A percentile compares a stretch with the other conserved stretches of the same genome.
phyloP scores from a whole-genome alignment of 2,888 invertebrate genomes.

The Drosophila infuscata region DNA sequence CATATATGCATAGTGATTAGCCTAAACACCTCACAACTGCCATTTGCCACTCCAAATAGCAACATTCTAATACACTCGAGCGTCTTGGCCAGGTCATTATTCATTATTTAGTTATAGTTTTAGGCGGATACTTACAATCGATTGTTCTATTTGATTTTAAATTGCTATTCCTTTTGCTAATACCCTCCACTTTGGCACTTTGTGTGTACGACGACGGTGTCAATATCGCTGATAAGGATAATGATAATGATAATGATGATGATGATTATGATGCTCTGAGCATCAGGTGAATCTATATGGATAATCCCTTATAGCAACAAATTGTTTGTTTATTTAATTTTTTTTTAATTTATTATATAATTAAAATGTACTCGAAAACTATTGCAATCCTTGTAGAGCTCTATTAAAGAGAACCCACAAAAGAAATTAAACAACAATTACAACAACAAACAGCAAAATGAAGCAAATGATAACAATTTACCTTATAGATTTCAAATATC shows the following conservation, averaged over 20 bases:
- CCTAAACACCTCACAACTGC: slow-evolving; percentile 62
- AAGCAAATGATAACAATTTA: slow-evolving; percentile 60
- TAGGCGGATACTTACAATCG: slow-evolving; percentile 74
- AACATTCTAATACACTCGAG: slow-evolving; percentile 38
- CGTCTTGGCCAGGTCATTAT: slow-evolving; percentile 59
- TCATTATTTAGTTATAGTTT: slow-evolving; percentile 71
- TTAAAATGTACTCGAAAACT: slow-evolving; percentile 55
- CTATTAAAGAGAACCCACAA: slow-evolving; percentile 52
- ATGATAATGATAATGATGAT: slow-evolving; percentile 27
- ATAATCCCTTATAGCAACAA: slow-evolving; percentile 48
- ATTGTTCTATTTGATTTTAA: slow-evolving; percentile 63
- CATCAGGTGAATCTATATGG: slow-evolving; percentile 61
- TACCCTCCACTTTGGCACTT: slow-evolving; percentile 58
- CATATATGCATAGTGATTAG: slow-evolving; percentile 50
- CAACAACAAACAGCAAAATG: slow-evolving; percentile 45
- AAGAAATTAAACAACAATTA: slow-evolving; percentile 36
- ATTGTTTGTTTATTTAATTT: slow-evolving; percentile 31
- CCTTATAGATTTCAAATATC: slow-evolving; percentile 64
- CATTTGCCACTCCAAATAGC: slow-evolving; percentile 62
- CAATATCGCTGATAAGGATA: slow-evolving; percentile 30
- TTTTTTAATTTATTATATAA: slow-evolving; percentile 37
- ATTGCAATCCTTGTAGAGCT: slow-evolving; percentile 64
- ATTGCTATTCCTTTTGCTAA: slow-evolving; percentile 75
- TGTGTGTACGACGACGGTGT: slow-evolving; percentile 57
- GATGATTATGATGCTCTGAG: slow-evolving; percentile 67